A percentile compares a stretch with the other conserved stretches of the same genome.
These are phyloP conservation scores for Pandion haliaetus DNA, from an alignment of 2,113 vertebrate genomes.

Conservation along the genomic window DNA sequence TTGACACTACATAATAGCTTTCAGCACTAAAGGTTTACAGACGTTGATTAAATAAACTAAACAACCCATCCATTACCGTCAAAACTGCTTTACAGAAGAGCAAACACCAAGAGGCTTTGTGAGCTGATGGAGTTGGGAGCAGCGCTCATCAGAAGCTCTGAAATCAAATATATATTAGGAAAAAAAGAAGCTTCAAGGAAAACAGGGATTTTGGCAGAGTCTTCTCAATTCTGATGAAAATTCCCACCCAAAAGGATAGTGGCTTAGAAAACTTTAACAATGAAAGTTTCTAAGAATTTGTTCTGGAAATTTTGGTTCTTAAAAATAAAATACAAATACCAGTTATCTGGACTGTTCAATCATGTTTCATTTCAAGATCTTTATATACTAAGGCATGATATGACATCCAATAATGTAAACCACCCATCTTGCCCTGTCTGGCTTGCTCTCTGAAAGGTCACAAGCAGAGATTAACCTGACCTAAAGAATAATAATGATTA, in stretches of 20 bases:
- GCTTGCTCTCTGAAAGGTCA: not conserved
- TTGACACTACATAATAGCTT: fast-evolving
- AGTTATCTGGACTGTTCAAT: fast-evolving
- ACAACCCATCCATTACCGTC: not conserved
- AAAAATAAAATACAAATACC: not conserved
- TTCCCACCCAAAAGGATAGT: not conserved
- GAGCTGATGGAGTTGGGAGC: not conserved
- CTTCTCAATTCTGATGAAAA: not conserved
- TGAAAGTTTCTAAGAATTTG: not conserved
- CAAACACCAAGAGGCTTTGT: not conserved
- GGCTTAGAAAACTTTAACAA: not conserved
- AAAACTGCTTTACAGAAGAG: not conserved
- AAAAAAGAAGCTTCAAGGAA: not conserved
- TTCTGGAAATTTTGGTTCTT: not conserved
- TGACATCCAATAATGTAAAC: not conserved
- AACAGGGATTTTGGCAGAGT: not conserved
- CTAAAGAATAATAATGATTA: not conserved
- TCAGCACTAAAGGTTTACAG: not conserved
- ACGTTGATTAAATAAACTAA: not conserved
- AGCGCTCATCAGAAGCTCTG: not conserved
- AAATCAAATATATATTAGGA: not conserved
- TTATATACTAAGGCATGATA: fast-evolving
- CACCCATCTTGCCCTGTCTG: not conserved
- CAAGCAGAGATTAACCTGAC: not conserved
- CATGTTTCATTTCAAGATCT: not conserved